These are phyloP conservation scores for Hippocampus comes DNA, from an alignment of 2,113 vertebrate genomes.

Conservation along the genomic window DNA sequence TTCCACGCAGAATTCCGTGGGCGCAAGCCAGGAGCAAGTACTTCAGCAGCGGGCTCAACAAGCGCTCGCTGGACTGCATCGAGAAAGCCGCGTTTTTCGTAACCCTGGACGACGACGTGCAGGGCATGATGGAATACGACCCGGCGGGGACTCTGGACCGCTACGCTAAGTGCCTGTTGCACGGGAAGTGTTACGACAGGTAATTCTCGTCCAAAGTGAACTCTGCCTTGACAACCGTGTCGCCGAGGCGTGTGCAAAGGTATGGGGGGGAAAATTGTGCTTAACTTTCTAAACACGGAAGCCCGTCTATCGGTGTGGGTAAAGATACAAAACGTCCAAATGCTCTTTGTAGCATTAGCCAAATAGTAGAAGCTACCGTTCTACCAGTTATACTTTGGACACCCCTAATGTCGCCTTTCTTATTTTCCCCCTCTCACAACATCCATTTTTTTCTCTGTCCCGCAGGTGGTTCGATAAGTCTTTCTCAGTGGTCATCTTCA, in stretches of 20 bases:
- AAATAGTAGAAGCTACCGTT: too few relatives aligned
- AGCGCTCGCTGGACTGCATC: slow-evolving; percentile 76
- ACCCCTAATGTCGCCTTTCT: too few relatives aligned
- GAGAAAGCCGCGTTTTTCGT: slow-evolving; percentile 87
- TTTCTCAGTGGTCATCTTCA: slow-evolving; percentile 79
- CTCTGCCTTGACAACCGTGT: neutral
- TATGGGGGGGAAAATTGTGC: too few relatives aligned
- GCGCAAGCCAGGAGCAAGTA: slow-evolving; percentile 74
- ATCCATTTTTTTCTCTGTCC: neutral
- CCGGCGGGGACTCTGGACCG: slow-evolving; percentile 72
- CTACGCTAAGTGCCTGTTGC: slow-evolving; percentile 81
- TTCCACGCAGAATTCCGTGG: slow-evolving; percentile 76
- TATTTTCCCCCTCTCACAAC: neutral
- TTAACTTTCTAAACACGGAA: too few relatives aligned
- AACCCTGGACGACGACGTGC: slow-evolving; percentile 77
- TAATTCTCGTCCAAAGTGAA: slow-evolving; percentile 25
- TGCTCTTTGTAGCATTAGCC: too few relatives aligned
- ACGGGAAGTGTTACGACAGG: slow-evolving; percentile 86
- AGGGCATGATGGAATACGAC: slow-evolving; percentile 76
- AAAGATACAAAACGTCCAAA: too few relatives aligned
- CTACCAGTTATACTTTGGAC: too few relatives aligned
- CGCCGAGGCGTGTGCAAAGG: too few relatives aligned
- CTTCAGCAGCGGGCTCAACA: slow-evolving; percentile 74
- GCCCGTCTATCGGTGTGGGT: too few relatives aligned
- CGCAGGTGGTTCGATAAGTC: slow-evolving; percentile 90